Base-by-base conservation (phyloP, 2,888 invertebrate species). In the Melieria picta region DNA sequence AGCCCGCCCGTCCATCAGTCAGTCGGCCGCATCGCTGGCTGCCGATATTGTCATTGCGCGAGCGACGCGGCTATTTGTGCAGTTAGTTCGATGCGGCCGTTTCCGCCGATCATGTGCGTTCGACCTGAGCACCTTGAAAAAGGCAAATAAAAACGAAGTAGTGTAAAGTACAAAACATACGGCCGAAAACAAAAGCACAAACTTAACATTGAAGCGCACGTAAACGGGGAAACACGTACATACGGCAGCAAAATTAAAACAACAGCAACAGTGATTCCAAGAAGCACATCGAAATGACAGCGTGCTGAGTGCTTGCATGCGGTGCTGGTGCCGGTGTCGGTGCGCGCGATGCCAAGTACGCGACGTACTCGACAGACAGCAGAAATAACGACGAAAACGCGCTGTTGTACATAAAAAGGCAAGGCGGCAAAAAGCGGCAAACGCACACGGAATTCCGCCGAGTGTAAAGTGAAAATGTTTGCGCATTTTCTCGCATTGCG, bases 31-130 rank as follows among this genome's bases (percentile, higher is more conserved):
- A 30, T 30, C 30, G 30, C 30, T 30, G 30, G 30, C 30, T 30
- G 30, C 30, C 30, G 30, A 30, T 30, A 30, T 30, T 30, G 30
- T 30, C 30, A 30, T 30, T 30, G 30, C 30, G 30, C 30, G 30
- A 30, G 30, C 30, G 30, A 30, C 30, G 30, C 30, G 30, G 30
- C 30, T 30, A 30, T 30, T 30, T 30, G 30, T 30, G 30, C 30
- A 30, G 30, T 30, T 30, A 30, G 30, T 55, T 42, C 13, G 42
- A 30, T 30, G 30, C 30, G 30, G 30, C 30, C 30, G 30, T 3
- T 30, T 30, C 30, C 43, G 62, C 16, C 70, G 65, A 71, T 71
- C 65, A 65, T 60, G 69, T 69, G 63, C 69, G 56, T 56, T 63
- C 63, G 56, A 63, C 60, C 61, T 69, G 55, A 69, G 62, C 52